A percentile compares a stretch with the other conserved stretches of the same genome.
These are phyloP conservation scores for Himalopsyche tibetana DNA, from an alignment of 2,888 invertebrate genomes.

Conservation along the genomic window DNA sequence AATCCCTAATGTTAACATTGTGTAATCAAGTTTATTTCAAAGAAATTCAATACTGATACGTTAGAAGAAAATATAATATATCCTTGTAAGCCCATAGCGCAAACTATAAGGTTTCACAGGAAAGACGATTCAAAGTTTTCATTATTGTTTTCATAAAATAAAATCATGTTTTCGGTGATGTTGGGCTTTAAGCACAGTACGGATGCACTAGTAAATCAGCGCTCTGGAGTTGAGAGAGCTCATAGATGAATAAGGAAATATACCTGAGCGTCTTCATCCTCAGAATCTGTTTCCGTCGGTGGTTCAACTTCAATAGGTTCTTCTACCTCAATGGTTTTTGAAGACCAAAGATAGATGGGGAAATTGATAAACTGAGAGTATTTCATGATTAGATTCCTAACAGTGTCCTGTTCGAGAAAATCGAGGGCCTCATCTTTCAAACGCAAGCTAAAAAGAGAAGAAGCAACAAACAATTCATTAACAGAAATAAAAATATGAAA, in stretches of 20 bases:
- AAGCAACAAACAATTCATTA: neutral
- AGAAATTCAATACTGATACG: too few relatives aligned
- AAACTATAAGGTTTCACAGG: too few relatives aligned
- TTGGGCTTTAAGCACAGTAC: too few relatives aligned
- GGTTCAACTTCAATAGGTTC: slow-evolving; percentile 79
- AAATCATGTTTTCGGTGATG: too few relatives aligned
- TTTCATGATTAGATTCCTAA: slow-evolving; percentile 94
- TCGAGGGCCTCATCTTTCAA: slow-evolving; percentile 98
- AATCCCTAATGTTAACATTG: too few relatives aligned
- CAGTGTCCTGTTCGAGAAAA: slow-evolving; percentile 94
- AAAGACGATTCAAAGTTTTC: too few relatives aligned
- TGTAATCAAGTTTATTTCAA: too few relatives aligned
- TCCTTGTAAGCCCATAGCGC: too few relatives aligned
- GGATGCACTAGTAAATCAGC: too few relatives aligned
- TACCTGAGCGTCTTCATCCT: slow-evolving; percentile 77
- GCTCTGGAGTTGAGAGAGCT: too few relatives aligned
- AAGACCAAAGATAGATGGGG: slow-evolving; percentile 96
- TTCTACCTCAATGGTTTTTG: slow-evolving; percentile 85
- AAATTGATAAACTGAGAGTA: slow-evolving; percentile 99
- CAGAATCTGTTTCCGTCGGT: slow-evolving; percentile 68
- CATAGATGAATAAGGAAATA: neutral
- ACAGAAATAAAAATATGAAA: neutral
- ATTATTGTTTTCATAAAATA: too few relatives aligned
- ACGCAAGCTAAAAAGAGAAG: slow-evolving; percentile 80
- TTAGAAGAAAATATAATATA: too few relatives aligned